Evolutionary conservation across 92 coral and sea anemone species (phyloP), one percentile per base, ranked within the genome.

Genomic region (Phenganax subtilis): DNA sequence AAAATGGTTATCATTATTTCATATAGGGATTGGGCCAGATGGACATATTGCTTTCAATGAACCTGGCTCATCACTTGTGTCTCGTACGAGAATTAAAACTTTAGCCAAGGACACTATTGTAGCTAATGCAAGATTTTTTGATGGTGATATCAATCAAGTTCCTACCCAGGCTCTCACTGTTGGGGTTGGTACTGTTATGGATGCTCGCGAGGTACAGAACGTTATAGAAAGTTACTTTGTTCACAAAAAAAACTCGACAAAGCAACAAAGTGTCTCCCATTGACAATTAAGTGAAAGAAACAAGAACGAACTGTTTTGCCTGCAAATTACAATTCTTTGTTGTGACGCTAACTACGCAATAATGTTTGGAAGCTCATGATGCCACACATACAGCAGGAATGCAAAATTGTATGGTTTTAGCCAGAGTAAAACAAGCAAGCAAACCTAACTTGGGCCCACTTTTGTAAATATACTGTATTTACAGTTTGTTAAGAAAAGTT

Each of bases 51-150:
- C 99, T 6, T 96, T 96, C 70, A 96, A 96, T 74, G 99, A 96
- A 75, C 99, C 99, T 10, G 99, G 99, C 12, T 96, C 99, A 25
- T 96, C 99, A 9, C 80, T 96, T 44, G 92, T 82, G n/a, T 96
- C 99, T 54, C 86, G 97, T 52, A 96, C 99, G n/a, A 91, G 99
- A 56, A 91, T 96, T 54, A 96, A 96, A 65, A 89, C 90, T 54
- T 89, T 94, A 14, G 99, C 99, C 28, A 96, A 96, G 80, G 99
- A 96, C 66, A 96, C 99, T 44, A 87, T 96, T 69, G 90, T 92
- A 12, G 99, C 99, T n/a, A 96, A 96, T 87, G 99, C 99, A 51
- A 90, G 98, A n/a, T 96, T 96, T 83, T 96, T 96, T 88, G 96
- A 80, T 27, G 78, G 93, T 78, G 99, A 96, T 86, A 65, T 96